Percentiles rank a stretch among this genome's conserved stretches.
phyloP scores from a whole-genome alignment of 2,888 invertebrate species.

The Oscheius sp. region DNA sequence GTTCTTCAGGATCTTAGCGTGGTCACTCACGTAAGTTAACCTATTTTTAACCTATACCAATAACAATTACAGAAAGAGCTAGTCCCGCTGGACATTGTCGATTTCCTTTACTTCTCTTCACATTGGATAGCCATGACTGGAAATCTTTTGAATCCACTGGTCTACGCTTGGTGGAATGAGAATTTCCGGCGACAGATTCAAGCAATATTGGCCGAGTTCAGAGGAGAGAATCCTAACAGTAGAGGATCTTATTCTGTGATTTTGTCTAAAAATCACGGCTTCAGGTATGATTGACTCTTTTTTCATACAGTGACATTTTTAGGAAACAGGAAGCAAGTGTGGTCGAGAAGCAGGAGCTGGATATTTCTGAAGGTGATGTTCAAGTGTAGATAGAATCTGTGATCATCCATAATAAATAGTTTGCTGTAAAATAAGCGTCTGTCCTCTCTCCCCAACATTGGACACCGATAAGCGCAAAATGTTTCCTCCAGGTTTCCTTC shows the following conservation, averaged over 20 bases:
- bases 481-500: too few relatives aligned
- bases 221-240: neutral
- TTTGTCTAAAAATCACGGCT: neutral
- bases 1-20: slow-evolving; percentile 59
- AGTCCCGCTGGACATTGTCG: slow-evolving; percentile 27
- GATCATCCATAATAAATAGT: too few relatives aligned
- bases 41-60: neutral
- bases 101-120: slow-evolving; percentile 83
- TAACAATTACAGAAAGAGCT: neutral
- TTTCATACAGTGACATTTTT: neutral
- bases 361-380: slow-evolving; percentile 3
- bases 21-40: slow-evolving; percentile 49
- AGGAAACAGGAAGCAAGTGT: neutral
- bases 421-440: too few relatives aligned
- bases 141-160: slow-evolving; percentile 88
- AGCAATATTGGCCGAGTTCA: slow-evolving; percentile 32
- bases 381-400: neutral
- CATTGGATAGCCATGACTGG: slow-evolving; percentile 92
- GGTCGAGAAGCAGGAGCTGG: neutral
- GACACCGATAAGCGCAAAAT: too few relatives aligned
- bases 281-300: neutral
- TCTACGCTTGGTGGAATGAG: slow-evolving; percentile 65
- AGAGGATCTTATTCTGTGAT: slow-evolving; percentile 3
- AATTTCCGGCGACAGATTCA: slow-evolving; percentile 61
- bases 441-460: too few relatives aligned